phyloP scores from a whole-genome alignment of 2,888 invertebrate species.

The Chamaedrilus cognettii region DNA sequence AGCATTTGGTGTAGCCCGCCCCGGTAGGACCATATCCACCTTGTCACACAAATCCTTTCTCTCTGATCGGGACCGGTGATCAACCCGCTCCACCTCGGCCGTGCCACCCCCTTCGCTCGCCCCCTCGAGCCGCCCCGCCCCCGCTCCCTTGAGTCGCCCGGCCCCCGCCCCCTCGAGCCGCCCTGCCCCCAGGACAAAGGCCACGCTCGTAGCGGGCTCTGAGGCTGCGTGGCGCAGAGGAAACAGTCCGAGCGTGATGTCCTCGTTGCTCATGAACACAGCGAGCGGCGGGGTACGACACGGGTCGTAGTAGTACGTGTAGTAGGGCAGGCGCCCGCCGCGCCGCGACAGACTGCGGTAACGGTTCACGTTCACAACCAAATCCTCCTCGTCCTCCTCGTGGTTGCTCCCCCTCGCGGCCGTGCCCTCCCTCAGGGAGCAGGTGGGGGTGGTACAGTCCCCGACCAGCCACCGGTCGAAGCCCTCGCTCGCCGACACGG shows the following conservation, averaged over 20 bases:
- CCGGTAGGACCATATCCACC: no score
- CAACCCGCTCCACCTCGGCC: no score
- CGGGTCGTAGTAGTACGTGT: background rate
- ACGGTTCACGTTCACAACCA: constrained; percentile 19
- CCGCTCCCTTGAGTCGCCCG: no score
- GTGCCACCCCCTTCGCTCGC: no score
- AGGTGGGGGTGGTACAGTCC: background rate
- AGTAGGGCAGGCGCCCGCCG: background rate
- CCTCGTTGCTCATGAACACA: constrained; percentile 37
- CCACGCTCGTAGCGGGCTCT: constrained; percentile 18
- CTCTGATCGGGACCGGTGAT: no score
- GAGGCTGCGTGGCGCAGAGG: constrained; percentile 20
- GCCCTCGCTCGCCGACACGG: background rate
- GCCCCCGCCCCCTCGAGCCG: no score
- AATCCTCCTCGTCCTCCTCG: background rate
- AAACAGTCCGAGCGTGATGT: constrained; percentile 26
- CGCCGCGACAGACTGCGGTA: constrained; percentile 10
- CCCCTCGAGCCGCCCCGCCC: no score
- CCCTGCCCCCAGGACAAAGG: no score
- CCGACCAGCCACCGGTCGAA: background rate
- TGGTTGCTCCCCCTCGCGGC: background rate
- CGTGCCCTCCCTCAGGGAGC: background rate
- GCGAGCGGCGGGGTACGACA: constrained; percentile 32
- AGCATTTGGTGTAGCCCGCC: no score
- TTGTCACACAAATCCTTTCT: no score